Base-by-base conservation (phyloP, 2,113 vertebrate genomes). In the Pteruthius melanotis region DNA sequence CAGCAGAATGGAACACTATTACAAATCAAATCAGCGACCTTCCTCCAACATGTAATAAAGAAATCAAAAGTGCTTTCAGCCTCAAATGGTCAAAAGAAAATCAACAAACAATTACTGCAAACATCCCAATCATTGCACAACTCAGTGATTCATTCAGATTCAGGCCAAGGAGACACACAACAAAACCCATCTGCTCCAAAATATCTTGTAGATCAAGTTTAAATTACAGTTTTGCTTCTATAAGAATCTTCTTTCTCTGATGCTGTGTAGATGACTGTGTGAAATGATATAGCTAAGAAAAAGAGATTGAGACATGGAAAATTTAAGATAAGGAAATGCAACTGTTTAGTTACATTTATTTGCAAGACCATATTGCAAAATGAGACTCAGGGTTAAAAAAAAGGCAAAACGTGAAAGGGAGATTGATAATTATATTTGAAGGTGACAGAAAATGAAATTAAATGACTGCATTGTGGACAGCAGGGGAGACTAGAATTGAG, bases 11-110 rank as follows among this genome's bases (percentile, higher is more conserved):
- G 76, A 94, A 75, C 49, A 39, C 9, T 76, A 82, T 61, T 66
- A 80, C 84, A 96, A 95, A 97, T 96, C 77, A 85, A 97, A 95
- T 95, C 89, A 90, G 61, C 95, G 91, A 96, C 92, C 89, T 94
- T 89, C 77, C 44, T 71, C 20, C 44, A 87, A 42, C 31, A 37
- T 65, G 45, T 85, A 90, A 96, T 95, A 91, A 89, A 90, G 69
- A 96, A 96, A 95, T 96, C 84, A 96, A 75, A 97, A 91, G 39
- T 54, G 57, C 30, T 96, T 96, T 96, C 87, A 97, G 40, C 40
- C 56, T 90, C 56, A 94, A 96, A 94, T 78, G 56, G 57, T 31
- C 94, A 65, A 61, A 95, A 87, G 71, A 94, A 96, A 96, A 97
- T 93, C 79, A 97, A 92, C 79, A 94, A 87, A 63, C 76, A 94